Base-by-base conservation (phyloP, 2,113 vertebrate species). In the Hypanus sabinus region DNA sequence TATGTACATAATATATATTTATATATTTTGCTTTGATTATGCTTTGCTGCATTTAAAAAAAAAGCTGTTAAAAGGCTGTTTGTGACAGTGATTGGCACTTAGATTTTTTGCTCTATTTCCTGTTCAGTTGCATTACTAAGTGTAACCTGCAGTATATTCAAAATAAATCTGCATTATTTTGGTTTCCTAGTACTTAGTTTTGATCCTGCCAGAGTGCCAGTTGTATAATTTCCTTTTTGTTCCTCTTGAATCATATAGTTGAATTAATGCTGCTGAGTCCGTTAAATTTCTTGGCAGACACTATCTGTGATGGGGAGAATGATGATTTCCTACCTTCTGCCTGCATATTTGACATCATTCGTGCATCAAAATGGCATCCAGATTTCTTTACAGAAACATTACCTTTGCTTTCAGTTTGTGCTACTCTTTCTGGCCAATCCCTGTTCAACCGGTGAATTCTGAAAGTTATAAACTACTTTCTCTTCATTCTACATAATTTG, bases 61-160 rank as follows among this genome's bases (percentile, higher is more conserved):
- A 73, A 91, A 91, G n/a, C 62, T 70, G 62, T 91, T 68, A 99
- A 98, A 99, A 98, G 98, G 98, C 99, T 98, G 97, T 98, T 98
- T 98, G 97, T 99, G 98, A 99, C 97, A 97, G 98, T 98, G 98
- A 99, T 98, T 98, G 98, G 98, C 98, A 98, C 97, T 97, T 97
- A 96, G 96, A 96, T 95, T 96, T 96, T 94, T 94, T 97, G 96
- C 96, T 96, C 97, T 97, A 96, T 98, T 98, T 99, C 99, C 97
- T 96, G 97, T 98, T 99, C 95, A 71, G 90, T 92, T 92, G 97
- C 98, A 98, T 99, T 98, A 98, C 98, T 98, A 99, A 46, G 98
- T 99, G 98, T 99, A 99, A 98, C 98, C 97, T 98, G 98, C 98
- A 98, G 98, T 98, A 98, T 99, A 99, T 98, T 98, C 98, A 97